These are phyloP conservation scores for Dendrolimus houi DNA, from an alignment of 2,888 invertebrate species.

Conservation along the genomic window DNA sequence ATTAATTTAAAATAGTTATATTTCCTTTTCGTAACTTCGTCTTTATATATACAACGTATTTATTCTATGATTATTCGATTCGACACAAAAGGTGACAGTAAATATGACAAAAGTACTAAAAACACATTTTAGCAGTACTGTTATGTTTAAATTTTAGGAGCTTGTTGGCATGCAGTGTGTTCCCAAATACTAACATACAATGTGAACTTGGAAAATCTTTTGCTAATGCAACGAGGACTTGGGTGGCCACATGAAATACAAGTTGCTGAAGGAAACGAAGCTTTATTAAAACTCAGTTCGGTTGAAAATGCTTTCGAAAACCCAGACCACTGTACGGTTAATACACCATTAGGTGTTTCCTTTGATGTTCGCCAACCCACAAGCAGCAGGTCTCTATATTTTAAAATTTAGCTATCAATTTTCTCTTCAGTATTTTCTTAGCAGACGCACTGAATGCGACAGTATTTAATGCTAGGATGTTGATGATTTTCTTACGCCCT, in stretches of 20 bases:
- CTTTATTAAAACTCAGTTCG: constrained; percentile 36
- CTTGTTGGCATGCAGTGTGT: constrained; percentile 9
- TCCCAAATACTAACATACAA: constrained; percentile 20
- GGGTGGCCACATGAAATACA: constrained; percentile 48
- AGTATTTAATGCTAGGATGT: too few species aligned
- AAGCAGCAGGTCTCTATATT: constrained; percentile 29
- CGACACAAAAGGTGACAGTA: too few species aligned
- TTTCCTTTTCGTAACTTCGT: too few species aligned
- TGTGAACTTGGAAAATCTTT: constrained; percentile 32
- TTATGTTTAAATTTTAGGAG: not conserved
- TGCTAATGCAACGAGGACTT: constrained; percentile 48
- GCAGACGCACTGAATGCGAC: too few species aligned
- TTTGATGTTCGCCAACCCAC: constrained; percentile 40
- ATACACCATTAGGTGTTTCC: constrained; percentile 35
- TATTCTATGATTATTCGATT: too few species aligned
- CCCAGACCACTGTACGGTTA: constrained; percentile 36
- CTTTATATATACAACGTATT: too few species aligned
- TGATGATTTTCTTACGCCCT: too few species aligned
- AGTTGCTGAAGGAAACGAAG: constrained; percentile 48
- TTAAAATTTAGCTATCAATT: too few species aligned
- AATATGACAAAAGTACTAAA: too few species aligned
- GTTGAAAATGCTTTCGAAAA: constrained; percentile 20
- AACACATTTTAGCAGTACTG: not conserved
- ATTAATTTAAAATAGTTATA: too few species aligned
- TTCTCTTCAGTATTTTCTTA: too few species aligned